Percentiles rank a stretch among this genome's conserved stretches.
Conservation (phyloP, 2,888 invertebrate genomes). For the Sarcophaga caerulescens region DNA sequence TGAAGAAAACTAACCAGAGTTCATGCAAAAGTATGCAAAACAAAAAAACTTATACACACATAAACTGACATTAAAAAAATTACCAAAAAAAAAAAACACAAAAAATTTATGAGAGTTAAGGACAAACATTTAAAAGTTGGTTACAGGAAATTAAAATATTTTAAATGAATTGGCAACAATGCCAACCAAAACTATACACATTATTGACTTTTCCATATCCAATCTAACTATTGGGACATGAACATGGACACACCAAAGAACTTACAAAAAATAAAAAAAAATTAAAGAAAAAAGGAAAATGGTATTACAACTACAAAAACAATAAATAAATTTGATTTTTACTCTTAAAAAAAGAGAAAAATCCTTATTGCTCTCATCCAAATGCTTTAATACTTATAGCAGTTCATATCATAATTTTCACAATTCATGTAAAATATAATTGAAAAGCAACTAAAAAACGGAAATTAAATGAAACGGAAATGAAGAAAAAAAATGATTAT, state of each 20-base stretch:
- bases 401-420: too few relatives aligned
- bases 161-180: constrained; percentile 57
- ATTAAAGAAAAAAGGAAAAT: too few relatives aligned
- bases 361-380: neutral
- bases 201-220: constrained; percentile 26
- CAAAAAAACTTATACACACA: neutral
- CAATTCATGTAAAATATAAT: too few relatives aligned
- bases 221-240: too few relatives aligned
- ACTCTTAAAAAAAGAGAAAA: neutral
- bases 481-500: too few relatives aligned
- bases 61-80: neutral
- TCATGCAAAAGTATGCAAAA: constrained; percentile 3
- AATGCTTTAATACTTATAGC: constrained; percentile 32
- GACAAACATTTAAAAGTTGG: constrained; percentile 57
- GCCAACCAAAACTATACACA: constrained; percentile 13
- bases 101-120: constrained; percentile 45
- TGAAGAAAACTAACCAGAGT: neutral
- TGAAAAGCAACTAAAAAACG: too few relatives aligned
- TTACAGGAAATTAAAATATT: constrained; percentile 64
- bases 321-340: constrained; percentile 24
- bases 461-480: too few relatives aligned
- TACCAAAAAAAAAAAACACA: neutral
- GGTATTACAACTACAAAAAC: neutral
- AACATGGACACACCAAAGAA: too few relatives aligned
- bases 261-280: too few relatives aligned